Conservation (phyloP, 2,113 vertebrate genomes). For the Okapia johnstoni region DNA sequence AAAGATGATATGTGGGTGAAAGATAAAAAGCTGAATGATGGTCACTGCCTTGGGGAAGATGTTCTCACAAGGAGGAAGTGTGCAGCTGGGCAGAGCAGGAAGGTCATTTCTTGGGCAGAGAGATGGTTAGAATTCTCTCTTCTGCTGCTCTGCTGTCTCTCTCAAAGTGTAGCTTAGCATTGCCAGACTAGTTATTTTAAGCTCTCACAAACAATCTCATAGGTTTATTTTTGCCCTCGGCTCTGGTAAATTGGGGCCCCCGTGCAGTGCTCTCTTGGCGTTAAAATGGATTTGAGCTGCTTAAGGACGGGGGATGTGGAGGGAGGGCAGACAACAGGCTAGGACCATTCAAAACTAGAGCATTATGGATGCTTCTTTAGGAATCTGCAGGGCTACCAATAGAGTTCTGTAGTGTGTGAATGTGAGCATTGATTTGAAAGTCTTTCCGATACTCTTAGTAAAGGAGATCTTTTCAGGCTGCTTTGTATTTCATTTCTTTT, state of each 20-base stretch:
- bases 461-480: neutral
- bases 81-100: neutral
- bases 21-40: constrained; percentile 52
- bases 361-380: neutral
- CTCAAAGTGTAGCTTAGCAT: constrained; percentile 52
- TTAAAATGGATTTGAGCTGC: neutral
- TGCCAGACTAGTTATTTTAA: constrained; percentile 71
- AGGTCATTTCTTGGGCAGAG: constrained; percentile 45
- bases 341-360: neutral
- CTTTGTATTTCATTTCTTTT: constrained; percentile 7
- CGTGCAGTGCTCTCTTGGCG: constrained; percentile 51
- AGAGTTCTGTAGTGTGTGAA: neutral
- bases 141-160: constrained; percentile 47
- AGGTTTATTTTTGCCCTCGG: constrained; percentile 69
- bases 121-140: neutral
- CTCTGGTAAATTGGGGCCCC: constrained; percentile 54
- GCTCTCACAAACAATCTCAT: constrained; percentile 71
- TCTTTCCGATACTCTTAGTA: neutral
- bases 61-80: constrained; percentile 51
- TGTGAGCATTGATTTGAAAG: neutral
- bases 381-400: neutral
- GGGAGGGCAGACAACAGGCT: neutral
- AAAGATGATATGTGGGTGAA: constrained; percentile 62
- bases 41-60: constrained; percentile 43
- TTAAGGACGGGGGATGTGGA: neutral